Base-by-base conservation (phyloP, 1,140 invertebrate species). In the Cardiocondyla obscurior region DNA sequence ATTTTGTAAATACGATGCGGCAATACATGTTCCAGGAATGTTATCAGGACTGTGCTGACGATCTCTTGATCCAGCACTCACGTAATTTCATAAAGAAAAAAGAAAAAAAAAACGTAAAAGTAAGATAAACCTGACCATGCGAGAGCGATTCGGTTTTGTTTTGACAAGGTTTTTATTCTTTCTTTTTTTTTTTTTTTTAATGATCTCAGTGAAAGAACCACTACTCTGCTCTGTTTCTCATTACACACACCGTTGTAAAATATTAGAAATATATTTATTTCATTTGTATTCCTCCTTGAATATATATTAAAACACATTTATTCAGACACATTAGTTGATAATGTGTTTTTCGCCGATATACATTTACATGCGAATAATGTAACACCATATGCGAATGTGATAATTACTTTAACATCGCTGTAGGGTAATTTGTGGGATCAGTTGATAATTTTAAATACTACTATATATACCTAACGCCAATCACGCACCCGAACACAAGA, bases 1-100 rank as follows among this genome's bases (percentile, higher is more conserved):
- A 83, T 87, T 86, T 83, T 83, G 81, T 87, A 87, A 85, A 87
- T 87, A 87, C 28, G 22, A 28, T 72, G 57, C 60, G 53, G 60
- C 14, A 76, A 69, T 19, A n/a, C 55, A 86, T 44, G 65, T 62
- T 86, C 70, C 65, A 19, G 51, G 62, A 77, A 51, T 72, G 67
- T 19, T 46, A 67, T 42, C 16, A 51, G 28, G 28, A 74, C 22
- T 12, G 42, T 65, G 64, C 55, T n/a, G 25, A 74, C 16, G 14
- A 57, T 44, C 19, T 51, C 14, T 64, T 33, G 33, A 77, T 65
- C 30, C 30, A 33, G 2, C 44, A 65, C 10, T 65, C 22, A 7
- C 42, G 36, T n/a, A 39, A 77, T 53, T 65, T 12, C 55, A 12
- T 53, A 70, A 70, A n/a, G n/a, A n/a, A n/a, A n/a, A n/a, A n/a